phyloP scores from a whole-genome alignment of 2,888 invertebrate species.

The Mantis religiosa region DNA sequence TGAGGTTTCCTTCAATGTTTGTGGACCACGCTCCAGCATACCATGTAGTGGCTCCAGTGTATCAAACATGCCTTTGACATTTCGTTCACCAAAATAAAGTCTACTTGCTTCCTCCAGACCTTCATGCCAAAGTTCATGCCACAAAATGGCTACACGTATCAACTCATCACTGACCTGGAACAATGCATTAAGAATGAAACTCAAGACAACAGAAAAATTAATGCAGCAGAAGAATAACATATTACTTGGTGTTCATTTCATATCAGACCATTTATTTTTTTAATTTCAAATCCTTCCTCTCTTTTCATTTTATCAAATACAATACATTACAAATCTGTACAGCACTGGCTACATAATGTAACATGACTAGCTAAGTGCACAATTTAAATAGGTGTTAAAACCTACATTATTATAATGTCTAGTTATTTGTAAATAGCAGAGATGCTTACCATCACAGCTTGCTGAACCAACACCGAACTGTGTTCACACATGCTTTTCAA shows the following conservation, averaged over 20 bases:
- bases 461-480: constrained; percentile 85
- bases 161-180: constrained; percentile 78
- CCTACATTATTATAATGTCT: neutral
- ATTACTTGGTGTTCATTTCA: too few species aligned
- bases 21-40: constrained; percentile 90
- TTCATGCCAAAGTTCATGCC: constrained; percentile 99
- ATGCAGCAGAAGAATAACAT: too few species aligned
- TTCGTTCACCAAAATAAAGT: constrained; percentile 92
- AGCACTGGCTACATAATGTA: too few species aligned
- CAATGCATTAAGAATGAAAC: too few species aligned
- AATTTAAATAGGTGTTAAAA: neutral
- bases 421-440: neutral
- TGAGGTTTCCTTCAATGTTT: constrained; percentile 93
- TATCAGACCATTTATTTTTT: too few species aligned
- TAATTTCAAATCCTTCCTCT: too few species aligned
- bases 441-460: constrained; percentile 83
- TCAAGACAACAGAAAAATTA: too few species aligned
- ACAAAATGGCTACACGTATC: constrained; percentile 94
- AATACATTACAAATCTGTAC: too few species aligned
- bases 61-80: constrained; percentile 94
- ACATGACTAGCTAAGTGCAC: neutral
- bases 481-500: constrained; percentile 94
- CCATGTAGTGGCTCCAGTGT: constrained; percentile 91
- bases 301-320: too few species aligned
- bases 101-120: constrained; percentile 91